Base-by-base conservation (phyloP, 2,113 vertebrate species). In the Solea solea region DNA sequence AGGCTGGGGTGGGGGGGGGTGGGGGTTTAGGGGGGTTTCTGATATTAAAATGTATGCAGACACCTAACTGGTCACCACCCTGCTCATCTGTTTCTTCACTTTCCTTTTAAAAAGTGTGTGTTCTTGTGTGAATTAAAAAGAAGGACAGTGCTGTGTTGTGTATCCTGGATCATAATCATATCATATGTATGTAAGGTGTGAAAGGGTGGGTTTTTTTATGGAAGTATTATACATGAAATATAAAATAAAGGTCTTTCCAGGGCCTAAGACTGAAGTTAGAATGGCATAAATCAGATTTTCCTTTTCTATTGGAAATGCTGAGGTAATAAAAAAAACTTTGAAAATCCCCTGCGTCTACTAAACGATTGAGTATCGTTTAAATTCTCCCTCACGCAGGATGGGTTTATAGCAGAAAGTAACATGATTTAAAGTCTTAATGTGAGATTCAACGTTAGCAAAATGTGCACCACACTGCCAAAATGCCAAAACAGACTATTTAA, bases 1-100 rank as follows among this genome's bases (percentile, higher is more conserved):
- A 48, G 46, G 64, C 66, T 54, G 51, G 71, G 63, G n/a, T n/a
- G n/a, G n/a, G n/a, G n/a, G n/a, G n/a, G n/a, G n/a, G n/a, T n/a
- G 64, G 69, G n/a, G 58, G 42, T 65, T 64, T 69, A 40, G 75
- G 59, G 52, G 84, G 74, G 82, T 57, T 57, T 52, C 61, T 72
- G 39, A 69, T 80, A 87, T 90, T 78, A 91, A 91, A 91, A 90
- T 89, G 87, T 81, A 89, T 87, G 69, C 77, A 82, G 63, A 63
- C 58, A 78, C 58, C 72, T 77, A 88, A 82, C 81, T 81, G 76
- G 72, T 56, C 63, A 73, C 53, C 49, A 55, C 70, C 45, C 34
- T 16, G 57, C n/a, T 82, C 58, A 61, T 61, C 51, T 42, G 50
- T 62, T 72, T 76, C 45, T 78, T 68, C 4, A 60, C 72, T 69